phyloP scores from a whole-genome alignment of 2,113 vertebrate genomes.

The Leucoraja erinaceus region DNA sequence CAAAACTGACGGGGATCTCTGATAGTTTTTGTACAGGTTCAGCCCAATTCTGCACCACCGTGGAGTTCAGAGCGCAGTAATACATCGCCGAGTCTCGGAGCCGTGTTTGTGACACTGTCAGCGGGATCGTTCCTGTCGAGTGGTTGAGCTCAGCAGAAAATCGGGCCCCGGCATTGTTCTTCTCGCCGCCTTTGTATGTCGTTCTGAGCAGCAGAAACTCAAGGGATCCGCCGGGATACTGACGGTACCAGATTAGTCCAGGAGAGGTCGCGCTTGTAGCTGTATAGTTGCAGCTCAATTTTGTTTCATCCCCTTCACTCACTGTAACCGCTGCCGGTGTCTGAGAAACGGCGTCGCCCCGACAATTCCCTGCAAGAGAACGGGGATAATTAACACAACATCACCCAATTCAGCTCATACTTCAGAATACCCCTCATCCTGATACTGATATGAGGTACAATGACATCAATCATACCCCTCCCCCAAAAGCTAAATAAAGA shows the following conservation, averaged over 20 bases:
- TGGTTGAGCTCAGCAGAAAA: too few relatives aligned
- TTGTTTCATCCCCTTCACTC: neutral
- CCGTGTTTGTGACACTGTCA: neutral
- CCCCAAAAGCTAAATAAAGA: neutral
- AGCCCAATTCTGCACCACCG: accelerated
- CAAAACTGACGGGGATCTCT: neutral
- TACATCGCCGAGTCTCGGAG: neutral
- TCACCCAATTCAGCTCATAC: neutral
- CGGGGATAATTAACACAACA: too few relatives aligned
- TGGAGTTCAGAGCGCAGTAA: neutral
- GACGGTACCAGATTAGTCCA: neutral
- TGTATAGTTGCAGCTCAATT: neutral
- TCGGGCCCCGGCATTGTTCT: too few relatives aligned
- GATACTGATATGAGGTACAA: neutral
- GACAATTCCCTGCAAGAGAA: neutral
- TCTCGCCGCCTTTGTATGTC: neutral
- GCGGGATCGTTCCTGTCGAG: too few relatives aligned
- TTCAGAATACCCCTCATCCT: accelerated
- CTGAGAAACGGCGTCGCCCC: neutral
- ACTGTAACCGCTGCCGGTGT: neutral
- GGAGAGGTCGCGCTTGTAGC: neutral
- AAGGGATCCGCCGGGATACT: neutral
- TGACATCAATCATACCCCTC: neutral
- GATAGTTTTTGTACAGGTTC: too few relatives aligned
- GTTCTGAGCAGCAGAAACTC: too few relatives aligned